Conservation (phyloP, 2,797 vertebrate species). For the Manis pentadactyla region DNA sequence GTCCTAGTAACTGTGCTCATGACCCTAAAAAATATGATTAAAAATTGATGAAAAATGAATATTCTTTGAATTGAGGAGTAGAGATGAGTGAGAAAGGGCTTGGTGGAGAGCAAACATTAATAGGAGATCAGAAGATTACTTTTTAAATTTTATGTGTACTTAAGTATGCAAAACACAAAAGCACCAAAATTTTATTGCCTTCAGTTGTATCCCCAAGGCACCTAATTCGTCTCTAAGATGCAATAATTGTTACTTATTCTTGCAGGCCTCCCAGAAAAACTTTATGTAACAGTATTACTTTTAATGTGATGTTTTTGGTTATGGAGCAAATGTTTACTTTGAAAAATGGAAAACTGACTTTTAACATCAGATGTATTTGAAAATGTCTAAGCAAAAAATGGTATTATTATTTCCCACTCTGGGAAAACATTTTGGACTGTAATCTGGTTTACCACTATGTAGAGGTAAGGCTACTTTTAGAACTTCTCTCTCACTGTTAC, state of each 20-base stretch:
- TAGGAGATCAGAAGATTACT: neutral
- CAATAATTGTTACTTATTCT: neutral
- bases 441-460: neutral
- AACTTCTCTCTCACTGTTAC: neutral
- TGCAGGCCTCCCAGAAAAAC: neutral
- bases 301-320: neutral
- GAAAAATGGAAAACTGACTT: neutral
- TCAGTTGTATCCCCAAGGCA: neutral
- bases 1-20: neutral
- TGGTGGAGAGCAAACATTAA: neutral
- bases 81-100: neutral
- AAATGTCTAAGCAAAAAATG: slow-evolving; percentile 8
- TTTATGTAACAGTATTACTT: neutral
- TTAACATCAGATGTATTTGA: neutral
- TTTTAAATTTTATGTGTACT: neutral
- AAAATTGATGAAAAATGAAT: neutral
- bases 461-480: neutral
- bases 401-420: neutral
- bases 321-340: slow-evolving; percentile 7
- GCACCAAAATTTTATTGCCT: neutral
- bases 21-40: neutral
- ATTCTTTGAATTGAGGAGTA: neutral
- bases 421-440: neutral
- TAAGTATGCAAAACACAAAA: neutral
- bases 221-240: neutral